These are phyloP conservation scores for Poecilobothrus nobilitatus DNA, from an alignment of 2,888 invertebrate genomes.

Conservation along the genomic window DNA sequence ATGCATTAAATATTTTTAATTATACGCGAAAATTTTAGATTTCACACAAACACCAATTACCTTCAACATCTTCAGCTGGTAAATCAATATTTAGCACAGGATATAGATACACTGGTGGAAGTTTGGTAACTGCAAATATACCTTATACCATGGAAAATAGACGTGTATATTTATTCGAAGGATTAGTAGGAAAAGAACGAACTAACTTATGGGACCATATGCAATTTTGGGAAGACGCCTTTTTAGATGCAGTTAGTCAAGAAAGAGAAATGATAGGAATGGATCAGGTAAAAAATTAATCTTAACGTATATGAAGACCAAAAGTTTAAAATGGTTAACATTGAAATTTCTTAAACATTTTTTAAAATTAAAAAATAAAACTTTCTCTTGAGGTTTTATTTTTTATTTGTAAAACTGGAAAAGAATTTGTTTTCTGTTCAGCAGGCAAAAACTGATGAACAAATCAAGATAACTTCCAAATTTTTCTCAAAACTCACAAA, in stretches of 20 bases:
- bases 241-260: slow-evolving; percentile 93
- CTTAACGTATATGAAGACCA: no score
- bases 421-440: no score
- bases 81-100: slow-evolving; percentile 84
- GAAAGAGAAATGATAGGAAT: slow-evolving; percentile 98
- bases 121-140: slow-evolving; percentile 74
- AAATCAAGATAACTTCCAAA: no score
- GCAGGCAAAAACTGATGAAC: no score
- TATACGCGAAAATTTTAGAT: background rate
- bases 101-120: slow-evolving; percentile 78
- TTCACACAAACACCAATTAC: slow-evolving; percentile 19
- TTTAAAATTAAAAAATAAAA: no score
- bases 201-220: slow-evolving; percentile 95
- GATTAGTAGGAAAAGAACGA: slow-evolving; percentile 57
- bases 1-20: no score
- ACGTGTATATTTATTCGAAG: slow-evolving; percentile 87
- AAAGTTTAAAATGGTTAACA: no score
- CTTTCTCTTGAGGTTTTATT: no score
- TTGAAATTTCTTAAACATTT: no score
- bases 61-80: slow-evolving; percentile 54
- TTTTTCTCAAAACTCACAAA: no score
- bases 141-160: slow-evolving; percentile 78
- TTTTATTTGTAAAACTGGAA: no score
- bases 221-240: slow-evolving; percentile 99
- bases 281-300: slow-evolving; percentile 82